Conservation (phyloP, 2,113 vertebrate species). For the Sterrhoptilus dennistouni region DNA sequence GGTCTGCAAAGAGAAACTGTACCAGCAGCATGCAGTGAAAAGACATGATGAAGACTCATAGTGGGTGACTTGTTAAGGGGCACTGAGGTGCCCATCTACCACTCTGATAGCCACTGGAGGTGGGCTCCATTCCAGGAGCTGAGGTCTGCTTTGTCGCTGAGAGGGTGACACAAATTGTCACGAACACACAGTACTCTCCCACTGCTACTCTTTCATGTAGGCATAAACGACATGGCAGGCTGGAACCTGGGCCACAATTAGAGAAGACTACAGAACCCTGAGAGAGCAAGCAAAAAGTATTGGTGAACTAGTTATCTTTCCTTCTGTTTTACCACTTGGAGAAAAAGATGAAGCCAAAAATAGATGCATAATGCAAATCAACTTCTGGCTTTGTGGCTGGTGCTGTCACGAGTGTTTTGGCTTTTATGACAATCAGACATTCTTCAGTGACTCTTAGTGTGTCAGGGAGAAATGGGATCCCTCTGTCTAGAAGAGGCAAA, state of each 20-base stretch:
- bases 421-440: neutral
- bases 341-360: neutral
- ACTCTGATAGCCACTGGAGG: neutral
- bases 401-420: neutral
- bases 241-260: neutral
- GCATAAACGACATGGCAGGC: neutral
- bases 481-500: neutral
- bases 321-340: neutral
- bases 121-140: neutral
- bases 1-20: neutral
- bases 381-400: neutral
- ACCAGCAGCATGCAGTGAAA: neutral
- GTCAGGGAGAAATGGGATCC: neutral
- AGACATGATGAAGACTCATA: neutral
- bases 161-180: neutral
- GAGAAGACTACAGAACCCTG: neutral
- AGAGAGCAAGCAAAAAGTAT: neutral
- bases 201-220: neutral
- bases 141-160: rapidly evolving
- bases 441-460: neutral
- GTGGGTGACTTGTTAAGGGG: neutral
- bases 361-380: neutral
- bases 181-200: neutral
- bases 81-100: neutral
- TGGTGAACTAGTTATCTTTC: neutral